Conservation (phyloP, 1,140 invertebrate species). For the Scaptomyza hsui region DNA sequence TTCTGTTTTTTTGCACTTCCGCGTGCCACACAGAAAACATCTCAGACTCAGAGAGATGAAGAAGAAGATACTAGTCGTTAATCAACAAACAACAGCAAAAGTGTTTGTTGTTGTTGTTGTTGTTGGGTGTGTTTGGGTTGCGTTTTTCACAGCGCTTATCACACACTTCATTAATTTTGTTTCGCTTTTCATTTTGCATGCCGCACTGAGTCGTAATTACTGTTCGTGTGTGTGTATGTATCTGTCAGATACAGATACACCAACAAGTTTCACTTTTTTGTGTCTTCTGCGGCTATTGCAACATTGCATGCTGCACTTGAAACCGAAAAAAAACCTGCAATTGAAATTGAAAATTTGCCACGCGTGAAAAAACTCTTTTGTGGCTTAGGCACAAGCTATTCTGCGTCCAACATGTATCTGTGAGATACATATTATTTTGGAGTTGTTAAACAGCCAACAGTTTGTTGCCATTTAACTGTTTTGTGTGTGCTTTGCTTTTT, state of each 20-base stretch:
- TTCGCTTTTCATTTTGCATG: conserved; percentile 73
- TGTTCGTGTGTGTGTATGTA: conserved; percentile 54
- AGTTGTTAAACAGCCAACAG: conserved; percentile 52
- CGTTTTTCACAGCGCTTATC: conserved; percentile 72
- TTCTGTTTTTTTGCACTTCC: conserved; percentile 65
- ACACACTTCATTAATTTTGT: conserved; percentile 81
- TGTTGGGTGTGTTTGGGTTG: conserved; percentile 32
- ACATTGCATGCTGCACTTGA: conserved; percentile 80
- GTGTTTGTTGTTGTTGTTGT: conserved; percentile 11
- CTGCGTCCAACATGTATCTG: conserved; percentile 20
- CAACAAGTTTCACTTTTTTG: conserved; percentile 72
- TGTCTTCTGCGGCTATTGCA: conserved; percentile 54
- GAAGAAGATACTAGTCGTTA: conserved; percentile 50
- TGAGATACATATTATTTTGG: conserved; percentile 52
- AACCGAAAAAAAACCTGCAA: conserved; percentile 33
- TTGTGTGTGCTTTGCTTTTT: conserved; percentile 31
- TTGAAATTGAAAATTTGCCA: conserved; percentile 57
- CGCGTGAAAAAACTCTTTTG: conserved; percentile 56
- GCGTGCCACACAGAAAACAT: conserved; percentile 56
- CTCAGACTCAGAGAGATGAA: conserved; percentile 19
- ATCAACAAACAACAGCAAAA: conserved; percentile 20
- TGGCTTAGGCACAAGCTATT: neutral
- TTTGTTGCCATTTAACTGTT: conserved; percentile 70
- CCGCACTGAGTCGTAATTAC: conserved; percentile 63
- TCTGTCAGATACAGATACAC: conserved; percentile 51